Percentiles rank a stretch among this genome's conserved stretches.
phyloP scores from a whole-genome alignment of 2,797 vertebrate species.

The Galagoides demidoff region DNA sequence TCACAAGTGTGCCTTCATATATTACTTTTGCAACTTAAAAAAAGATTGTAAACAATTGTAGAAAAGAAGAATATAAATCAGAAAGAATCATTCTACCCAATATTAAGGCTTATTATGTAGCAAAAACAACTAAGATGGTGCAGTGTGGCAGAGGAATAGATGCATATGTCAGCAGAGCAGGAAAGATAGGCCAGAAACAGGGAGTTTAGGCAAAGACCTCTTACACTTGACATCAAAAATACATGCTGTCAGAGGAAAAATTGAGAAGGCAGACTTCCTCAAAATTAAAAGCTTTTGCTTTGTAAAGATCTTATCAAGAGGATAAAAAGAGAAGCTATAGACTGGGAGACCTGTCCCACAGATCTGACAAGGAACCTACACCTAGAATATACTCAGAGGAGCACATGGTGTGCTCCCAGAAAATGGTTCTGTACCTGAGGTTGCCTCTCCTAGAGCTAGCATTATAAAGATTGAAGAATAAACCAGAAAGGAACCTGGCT shows the following conservation, averaged over 20 bases:
- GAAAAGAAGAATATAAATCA: background rate
- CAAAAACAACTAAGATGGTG: background rate
- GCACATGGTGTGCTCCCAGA: constrained; percentile 89
- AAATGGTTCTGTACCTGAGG: constrained; percentile 82
- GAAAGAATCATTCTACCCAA: background rate
- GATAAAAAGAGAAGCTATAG: background rate
- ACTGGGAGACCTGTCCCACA: background rate
- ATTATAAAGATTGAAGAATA: constrained; percentile 88
- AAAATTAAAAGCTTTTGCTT: constrained; percentile 30
- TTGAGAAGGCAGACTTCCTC: background rate
- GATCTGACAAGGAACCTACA: background rate
- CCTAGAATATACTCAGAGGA: constrained; percentile 58
- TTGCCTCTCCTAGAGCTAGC: constrained; percentile 86
- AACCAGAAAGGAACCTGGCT: background rate
- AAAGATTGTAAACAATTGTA: background rate
- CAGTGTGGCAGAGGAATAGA: background rate
- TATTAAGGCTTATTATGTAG: background rate
- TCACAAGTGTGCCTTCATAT: background rate
- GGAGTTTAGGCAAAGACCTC: background rate
- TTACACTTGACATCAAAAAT: background rate
- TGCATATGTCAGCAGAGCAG: background rate
- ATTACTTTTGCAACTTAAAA: background rate
- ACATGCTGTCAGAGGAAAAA: background rate
- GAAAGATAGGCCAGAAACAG: background rate
- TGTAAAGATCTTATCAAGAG: background rate